These are phyloP conservation scores for Apeira syringaria DNA, from an alignment of 2,888 invertebrate genomes.

Conservation along the genomic window DNA sequence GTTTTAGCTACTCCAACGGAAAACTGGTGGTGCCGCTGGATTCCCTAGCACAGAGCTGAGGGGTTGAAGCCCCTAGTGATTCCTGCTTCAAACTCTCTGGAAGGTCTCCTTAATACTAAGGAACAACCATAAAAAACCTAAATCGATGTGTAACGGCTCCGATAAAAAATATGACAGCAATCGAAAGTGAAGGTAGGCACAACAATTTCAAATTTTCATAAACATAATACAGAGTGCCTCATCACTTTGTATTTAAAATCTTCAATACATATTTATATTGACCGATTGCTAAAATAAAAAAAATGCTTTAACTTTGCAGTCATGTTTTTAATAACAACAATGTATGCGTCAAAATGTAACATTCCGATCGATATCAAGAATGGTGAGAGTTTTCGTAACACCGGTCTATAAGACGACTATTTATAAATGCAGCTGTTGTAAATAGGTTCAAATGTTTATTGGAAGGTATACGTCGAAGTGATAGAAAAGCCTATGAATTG, in stretches of 20 bases:
- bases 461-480: constrained; percentile 80
- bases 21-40: constrained; percentile 84
- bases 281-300: too few relatives aligned
- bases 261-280: too few relatives aligned
- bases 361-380: constrained; percentile 47
- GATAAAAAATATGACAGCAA: background rate
- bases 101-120: constrained; percentile 61
- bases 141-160: constrained; percentile 16
- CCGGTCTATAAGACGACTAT: constrained; percentile 65
- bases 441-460: constrained; percentile 34
- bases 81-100: constrained; percentile 69
- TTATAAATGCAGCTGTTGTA: constrained; percentile 36
- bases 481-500: constrained; percentile 77
- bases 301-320: background rate
- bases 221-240: too few relatives aligned
- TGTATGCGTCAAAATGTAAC: constrained; percentile 34
- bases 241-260: too few relatives aligned
- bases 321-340: constrained; percentile 8
- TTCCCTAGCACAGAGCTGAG: constrained; percentile 82
- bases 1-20: constrained; percentile 83
- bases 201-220: too few relatives aligned
- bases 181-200: too few relatives aligned
- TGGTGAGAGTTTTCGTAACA: constrained; percentile 29
- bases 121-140: constrained; percentile 45
- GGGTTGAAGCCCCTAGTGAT: constrained; percentile 64